A percentile compares a stretch with the other conserved stretches of the same genome.
Conservation (phyloP, 2,113 vertebrate genomes). For the Serinus canaria region DNA sequence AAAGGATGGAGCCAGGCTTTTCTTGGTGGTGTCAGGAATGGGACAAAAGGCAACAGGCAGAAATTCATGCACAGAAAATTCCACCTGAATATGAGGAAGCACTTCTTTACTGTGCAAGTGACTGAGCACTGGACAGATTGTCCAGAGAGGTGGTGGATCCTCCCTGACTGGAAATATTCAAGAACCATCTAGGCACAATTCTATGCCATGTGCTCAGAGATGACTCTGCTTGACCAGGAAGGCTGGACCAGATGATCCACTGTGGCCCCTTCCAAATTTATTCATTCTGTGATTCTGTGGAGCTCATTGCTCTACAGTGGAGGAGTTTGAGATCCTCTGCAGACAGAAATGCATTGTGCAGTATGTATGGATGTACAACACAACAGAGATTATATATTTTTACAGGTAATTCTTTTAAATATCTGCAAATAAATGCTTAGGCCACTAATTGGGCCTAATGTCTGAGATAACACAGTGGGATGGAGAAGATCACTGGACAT, state of each 20-base stretch:
- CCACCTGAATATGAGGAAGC: not conserved
- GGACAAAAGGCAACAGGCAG: not conserved
- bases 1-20: too few relatives aligned
- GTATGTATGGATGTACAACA: too few relatives aligned
- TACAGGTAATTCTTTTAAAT: not conserved
- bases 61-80: not conserved
- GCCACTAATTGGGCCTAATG: not conserved
- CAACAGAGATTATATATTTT: not conserved
- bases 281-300: not conserved
- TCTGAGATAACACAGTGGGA: not conserved
- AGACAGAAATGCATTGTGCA: not conserved
- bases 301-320: not conserved
- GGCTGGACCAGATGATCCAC: not conserved
- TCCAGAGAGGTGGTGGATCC: not conserved
- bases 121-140: not conserved
- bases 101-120: not conserved
- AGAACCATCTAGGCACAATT: not conserved
- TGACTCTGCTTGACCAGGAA: not conserved
- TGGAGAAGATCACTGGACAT: not conserved
- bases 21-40: not conserved
- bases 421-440: not conserved
- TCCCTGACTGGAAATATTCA: not conserved
- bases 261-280: not conserved
- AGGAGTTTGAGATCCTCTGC: not conserved
- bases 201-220: accelerated